Evolutionary conservation across 2,888 invertebrate genomes (phyloP).

Genomic region (Cremastinae sp.): DNA sequence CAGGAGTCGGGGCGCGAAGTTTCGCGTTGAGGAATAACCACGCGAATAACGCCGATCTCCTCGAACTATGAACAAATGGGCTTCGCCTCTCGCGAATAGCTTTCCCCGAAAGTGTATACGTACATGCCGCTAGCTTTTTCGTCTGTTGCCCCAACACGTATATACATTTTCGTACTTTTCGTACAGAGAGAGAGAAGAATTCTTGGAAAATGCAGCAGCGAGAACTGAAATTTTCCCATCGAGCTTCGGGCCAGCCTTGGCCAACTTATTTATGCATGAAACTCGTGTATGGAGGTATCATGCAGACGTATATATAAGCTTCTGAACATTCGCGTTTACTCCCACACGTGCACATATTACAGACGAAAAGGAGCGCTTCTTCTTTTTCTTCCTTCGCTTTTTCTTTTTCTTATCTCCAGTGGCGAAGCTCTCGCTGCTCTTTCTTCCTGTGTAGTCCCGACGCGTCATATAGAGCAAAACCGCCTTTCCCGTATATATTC

Average conservation of each 20-base stretch:
- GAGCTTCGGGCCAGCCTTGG: conserved; percentile 58
- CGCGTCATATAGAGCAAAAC: neutral
- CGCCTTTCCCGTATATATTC: conserved; percentile 31
- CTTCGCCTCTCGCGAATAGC: conserved; percentile 4
- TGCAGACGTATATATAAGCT: neutral
- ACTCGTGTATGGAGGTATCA: conserved; percentile 56
- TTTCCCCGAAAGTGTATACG: conserved; percentile 13
- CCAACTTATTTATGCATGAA: conserved; percentile 72
- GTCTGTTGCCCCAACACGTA: neutral
- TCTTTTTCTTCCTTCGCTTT: conserved; percentile 42
- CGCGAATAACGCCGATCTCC: conserved; percentile 16
- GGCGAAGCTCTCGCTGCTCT: conserved; percentile 5
- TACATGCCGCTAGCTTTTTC: neutral
- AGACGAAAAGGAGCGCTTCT: neutral
- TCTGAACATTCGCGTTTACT: conserved; percentile 7
- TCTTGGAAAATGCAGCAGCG: conserved; percentile 66
- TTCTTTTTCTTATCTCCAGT: conserved; percentile 8
- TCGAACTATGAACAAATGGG: conserved; percentile 47
- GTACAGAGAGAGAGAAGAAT: conserved; percentile 7
- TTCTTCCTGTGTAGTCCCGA: conserved; percentile 14
- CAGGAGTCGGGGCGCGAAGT: conserved; percentile 12
- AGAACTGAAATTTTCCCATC: conserved; percentile 66
- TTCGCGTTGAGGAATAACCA: conserved; percentile 2
- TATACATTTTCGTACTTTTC: conserved; percentile 49
- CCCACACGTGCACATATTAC: neutral